Evolutionary conservation across 2,113 vertebrate genomes (phyloP), one percentile per base, ranked within the genome.

Genomic region (Cololabis saira): DNA sequence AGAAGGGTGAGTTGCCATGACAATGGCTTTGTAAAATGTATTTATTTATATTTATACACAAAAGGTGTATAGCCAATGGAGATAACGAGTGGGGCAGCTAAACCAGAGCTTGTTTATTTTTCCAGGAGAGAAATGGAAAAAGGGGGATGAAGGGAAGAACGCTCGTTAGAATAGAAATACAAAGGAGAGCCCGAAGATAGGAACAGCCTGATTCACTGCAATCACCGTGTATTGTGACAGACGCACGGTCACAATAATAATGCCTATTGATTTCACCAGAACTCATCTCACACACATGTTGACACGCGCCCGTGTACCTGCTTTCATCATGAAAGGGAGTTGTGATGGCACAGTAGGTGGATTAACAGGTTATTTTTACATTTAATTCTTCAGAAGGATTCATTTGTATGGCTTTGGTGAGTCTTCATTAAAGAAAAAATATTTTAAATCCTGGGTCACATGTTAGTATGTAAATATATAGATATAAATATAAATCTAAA

Each of bases 21-120:
- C 66, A 72, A 44, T 57, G 72, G 52, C 16, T 67, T 67, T 44
- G 68, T 61, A 53, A 50, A 21, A 41, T 15, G 3, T 11, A 37
- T 11, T 8, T 45, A 2, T 45, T 17, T 17, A 9, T 45, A 9
- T 45, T 9, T 17, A n/a, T 18, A 45, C 2, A 47, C n/a, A 65
- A 67, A 66, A 57, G 63, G 71, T 71, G 76, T 71, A 60, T 45
- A 59, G 69, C 57, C 58, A 80, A 45, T 41, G 64, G 53, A 42
- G 45, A 71, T 81, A 78, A 84, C 77, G 67, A 84, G 64, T 10
- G 21, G 48, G 50, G 61, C 33, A 30, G 77, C 56, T 30, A 75
- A 51, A 78, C 74, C 63, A 67, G 33, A 60, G 67, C 69, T 52
- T 87, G 82, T 88, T 88, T 85, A 67, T 64, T 78, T 90, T 82